Conservation (phyloP, 1,140 invertebrate genomes). For the Drosophila ficusphila region DNA sequence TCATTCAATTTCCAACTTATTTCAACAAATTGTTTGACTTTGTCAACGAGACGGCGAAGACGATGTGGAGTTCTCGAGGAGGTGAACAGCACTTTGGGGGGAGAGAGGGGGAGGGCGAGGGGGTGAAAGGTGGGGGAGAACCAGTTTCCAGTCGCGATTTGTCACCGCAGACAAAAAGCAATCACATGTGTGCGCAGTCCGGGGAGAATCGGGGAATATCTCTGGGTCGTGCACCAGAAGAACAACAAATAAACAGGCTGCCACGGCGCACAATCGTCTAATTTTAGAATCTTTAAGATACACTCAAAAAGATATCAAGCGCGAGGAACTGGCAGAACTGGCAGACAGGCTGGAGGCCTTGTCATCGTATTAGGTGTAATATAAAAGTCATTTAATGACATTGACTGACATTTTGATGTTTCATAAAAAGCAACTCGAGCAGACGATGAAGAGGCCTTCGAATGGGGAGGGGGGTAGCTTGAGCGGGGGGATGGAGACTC, state of each 20-base stretch:
- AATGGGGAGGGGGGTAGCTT: not conserved
- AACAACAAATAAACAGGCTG: conserved; percentile 47
- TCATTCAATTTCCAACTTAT: conserved; percentile 83
- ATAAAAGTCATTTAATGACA: conserved; percentile 83
- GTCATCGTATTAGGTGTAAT: conserved; percentile 83
- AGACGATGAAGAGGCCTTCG: conserved; percentile 45
- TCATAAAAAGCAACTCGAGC: conserved; percentile 83
- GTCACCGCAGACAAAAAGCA: conserved; percentile 71
- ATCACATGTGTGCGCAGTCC: conserved; percentile 68
- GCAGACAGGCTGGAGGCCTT: conserved; percentile 64
- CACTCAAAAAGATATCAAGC: conserved; percentile 75
- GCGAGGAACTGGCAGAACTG: conserved; percentile 1
- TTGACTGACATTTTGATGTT: conserved; percentile 83
- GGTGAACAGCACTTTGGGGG: not conserved
- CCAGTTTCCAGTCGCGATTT: conserved; percentile 63
- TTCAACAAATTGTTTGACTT: conserved; percentile 81
- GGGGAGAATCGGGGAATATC: conserved; percentile 14
- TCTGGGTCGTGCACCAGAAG: conserved; percentile 21
- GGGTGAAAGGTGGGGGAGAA: not conserved
- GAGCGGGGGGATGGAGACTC: not conserved
- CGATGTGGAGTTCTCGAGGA: conserved; percentile 22
- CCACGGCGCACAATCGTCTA: conserved; percentile 69
- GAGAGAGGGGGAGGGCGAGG: not conserved
- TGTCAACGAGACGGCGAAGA: conserved; percentile 55
- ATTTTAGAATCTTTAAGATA: conserved; percentile 83